Evolutionary conservation across 1,140 invertebrate species (phyloP).

Genomic region (Eubasilissa regina): DNA sequence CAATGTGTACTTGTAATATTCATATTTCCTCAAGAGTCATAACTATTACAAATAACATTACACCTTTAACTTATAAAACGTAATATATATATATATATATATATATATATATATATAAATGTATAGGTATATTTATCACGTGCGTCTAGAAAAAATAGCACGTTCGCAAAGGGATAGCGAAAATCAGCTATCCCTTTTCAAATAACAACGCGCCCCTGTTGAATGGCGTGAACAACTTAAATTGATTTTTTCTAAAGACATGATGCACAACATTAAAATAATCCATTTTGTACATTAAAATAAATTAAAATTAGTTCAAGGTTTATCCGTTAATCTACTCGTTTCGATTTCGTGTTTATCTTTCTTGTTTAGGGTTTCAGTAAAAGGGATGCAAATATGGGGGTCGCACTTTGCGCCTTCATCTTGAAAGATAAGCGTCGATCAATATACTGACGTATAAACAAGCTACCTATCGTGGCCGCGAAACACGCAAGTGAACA

Average conservation of each 20-base stretch:
- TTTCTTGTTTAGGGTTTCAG: neutral
- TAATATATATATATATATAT: too few species aligned
- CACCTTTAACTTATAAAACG: too few species aligned
- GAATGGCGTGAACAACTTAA: conserved; percentile 3
- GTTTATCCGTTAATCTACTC: neutral
- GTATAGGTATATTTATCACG: too few species aligned
- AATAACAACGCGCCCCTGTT: conserved; percentile 23
- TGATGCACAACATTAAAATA: neutral
- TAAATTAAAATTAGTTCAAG: neutral
- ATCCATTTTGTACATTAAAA: neutral
- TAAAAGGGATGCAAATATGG: conserved; percentile 36
- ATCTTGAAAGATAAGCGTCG: conserved; percentile 59
- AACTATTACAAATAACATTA: too few species aligned
- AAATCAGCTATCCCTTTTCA: neutral
- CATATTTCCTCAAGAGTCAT: too few species aligned
- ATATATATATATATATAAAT: too few species aligned
- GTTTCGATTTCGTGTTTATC: neutral
- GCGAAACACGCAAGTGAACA: conserved; percentile 45
- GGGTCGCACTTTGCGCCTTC: conserved; percentile 57
- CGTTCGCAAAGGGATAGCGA: too few species aligned
- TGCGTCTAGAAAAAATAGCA: too few species aligned
- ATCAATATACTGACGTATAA: conserved; percentile 58
- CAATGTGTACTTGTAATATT: too few species aligned
- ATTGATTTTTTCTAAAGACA: conserved; percentile 30
- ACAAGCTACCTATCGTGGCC: conserved; percentile 51